Base-by-base conservation (phyloP, 2,888 invertebrate species). In the Alcis repandata region DNA sequence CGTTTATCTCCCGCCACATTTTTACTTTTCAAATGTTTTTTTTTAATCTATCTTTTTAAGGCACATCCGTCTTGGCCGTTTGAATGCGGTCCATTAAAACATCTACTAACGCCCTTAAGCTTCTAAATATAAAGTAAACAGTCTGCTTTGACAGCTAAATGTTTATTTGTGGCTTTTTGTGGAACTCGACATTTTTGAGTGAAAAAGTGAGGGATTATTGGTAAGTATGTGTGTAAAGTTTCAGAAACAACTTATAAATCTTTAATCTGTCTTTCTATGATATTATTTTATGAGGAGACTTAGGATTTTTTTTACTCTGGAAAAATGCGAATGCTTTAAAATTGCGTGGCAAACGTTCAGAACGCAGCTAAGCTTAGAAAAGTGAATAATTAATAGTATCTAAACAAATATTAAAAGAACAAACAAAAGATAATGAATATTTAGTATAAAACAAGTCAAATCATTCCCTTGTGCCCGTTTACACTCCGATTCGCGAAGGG, bases 161-260 rank as follows among this genome's bases (percentile, higher is more conserved):
- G 85, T 89, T 87, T 89, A 85, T 89, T 87, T 88, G 86, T 86
- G 85, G 82, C 78, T 85, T 81, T 83, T 82, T 84, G 79, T 73
- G 73, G 71, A 74, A 62, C 73, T 76, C 70, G 73, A 78, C 74
- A 69, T 79, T 86, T 85, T 84, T 80, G 0, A 20, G 41, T 27
- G 45, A 40, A 54, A 36, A 43, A 53, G 48, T 59, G 43, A 49
- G 63, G 20, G 33, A 51, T 51, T 57, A 49, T 38, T 38, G 8
- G 19, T 51, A 49, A 33, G 32, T 19, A 11, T 32, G 11, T 27
- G 49, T 32, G 27, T 49, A 33, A 19, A 49, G 15, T 49, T 36
- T 51, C 36, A 38, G 8, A 33, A 17, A n/a, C 17, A 49, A 33
- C n/a, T 17, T 49, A 49, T 17, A 6, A 41, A 41, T n/a, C n/a